Conservation (phyloP, 1,140 invertebrate species). For the Bombus polaris region DNA sequence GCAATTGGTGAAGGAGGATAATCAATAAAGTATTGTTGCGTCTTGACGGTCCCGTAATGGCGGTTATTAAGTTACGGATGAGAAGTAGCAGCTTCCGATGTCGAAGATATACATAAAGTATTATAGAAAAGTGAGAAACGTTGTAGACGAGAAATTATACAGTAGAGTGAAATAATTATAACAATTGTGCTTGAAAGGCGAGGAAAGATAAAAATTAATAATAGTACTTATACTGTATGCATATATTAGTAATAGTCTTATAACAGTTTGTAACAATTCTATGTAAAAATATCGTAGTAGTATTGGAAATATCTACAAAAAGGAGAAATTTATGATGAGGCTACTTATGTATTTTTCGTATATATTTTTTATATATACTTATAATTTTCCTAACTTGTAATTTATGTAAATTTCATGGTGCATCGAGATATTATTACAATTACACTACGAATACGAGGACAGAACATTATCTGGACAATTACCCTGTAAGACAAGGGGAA, state of each 20-base stretch:
- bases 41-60: not conserved
- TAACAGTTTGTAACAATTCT: not conserved
- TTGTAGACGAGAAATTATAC: not conserved
- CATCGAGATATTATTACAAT: not conserved
- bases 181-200: not conserved
- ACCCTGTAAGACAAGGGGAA: not conserved
- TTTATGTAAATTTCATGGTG: not conserved
- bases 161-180: not conserved
- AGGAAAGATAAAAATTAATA: not conserved
- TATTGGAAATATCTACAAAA: not conserved
- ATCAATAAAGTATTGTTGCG: constrained; percentile 9
- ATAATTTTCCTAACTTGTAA: not conserved
- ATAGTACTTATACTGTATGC: not conserved
- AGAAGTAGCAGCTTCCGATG: not conserved
- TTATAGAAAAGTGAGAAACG: not conserved
- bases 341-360: not conserved
- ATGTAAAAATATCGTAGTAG: not conserved
- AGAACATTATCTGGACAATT: not conserved
- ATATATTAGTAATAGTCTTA: not conserved
- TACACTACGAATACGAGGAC: not conserved
- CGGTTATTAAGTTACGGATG: not conserved
- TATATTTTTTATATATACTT: too few species aligned
- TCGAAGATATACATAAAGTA: not conserved
- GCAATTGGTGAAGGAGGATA: not conserved
- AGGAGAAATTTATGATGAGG: too few species aligned